Evolutionary conservation across 2,888 invertebrate species (phyloP), one percentile per base, ranked within the genome.

Genomic region (Athetis lepigone): DNA sequence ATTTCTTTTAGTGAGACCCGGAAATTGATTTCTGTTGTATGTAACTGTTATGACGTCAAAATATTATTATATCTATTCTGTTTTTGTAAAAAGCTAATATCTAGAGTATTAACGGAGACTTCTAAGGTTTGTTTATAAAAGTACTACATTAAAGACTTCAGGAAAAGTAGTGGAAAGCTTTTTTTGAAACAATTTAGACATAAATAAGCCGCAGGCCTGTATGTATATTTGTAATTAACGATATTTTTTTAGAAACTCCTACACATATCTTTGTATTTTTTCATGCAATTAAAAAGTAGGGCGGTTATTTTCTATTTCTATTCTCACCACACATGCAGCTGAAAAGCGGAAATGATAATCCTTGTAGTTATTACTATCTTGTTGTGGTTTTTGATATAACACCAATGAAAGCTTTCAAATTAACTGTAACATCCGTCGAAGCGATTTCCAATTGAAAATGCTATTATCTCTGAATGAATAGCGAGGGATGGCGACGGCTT

Each of bases 391-490:
- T 27, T 13, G 33, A 33, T 33, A 33, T 13, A 13, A 33, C 3
- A 4, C 33, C 33, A 33, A 8, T 33, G 13, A 25, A n/a, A 43
- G 18, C 40, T 36, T 43, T 19, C 23, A 50, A 42, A 37, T 39
- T 29, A 54, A 58, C 29, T 25, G 39, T 56, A 59, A 50, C 64
- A 52, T 27, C 43, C 54, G 40, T 69, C 40, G 42, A 51, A 70
- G 36, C 36, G 54, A 74, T 75, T 81, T 79, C 70, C 71, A 75
- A 80, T 81, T 63, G 75, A 76, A 76, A 84, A 83, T 71, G 70
- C 68, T 76, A 79, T 82, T 81, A 80, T 75, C 77, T 77, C 47
- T 65, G 70, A 74, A 70, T 82, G 80, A 77, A 82, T 75, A 80
- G 76, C 69, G 67, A 45, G 58, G 39, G 52, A 58, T 27, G 47